These are phyloP conservation scores for Otocyon megalotis DNA, from an alignment of 2,113 vertebrate species.

Conservation along the genomic window DNA sequence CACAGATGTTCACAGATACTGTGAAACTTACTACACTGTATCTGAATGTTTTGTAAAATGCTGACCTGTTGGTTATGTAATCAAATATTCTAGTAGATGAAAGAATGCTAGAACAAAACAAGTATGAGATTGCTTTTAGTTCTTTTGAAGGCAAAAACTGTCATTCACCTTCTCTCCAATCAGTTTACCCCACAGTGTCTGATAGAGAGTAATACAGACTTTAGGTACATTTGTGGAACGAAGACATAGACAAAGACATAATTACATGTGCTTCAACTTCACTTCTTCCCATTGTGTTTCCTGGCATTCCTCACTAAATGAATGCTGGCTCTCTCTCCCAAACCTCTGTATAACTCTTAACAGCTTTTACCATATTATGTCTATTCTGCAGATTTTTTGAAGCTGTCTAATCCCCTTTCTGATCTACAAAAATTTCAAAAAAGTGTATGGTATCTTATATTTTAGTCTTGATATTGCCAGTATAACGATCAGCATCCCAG, in stretches of 20 bases:
- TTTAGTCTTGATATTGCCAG: not conserved
- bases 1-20: not conserved
- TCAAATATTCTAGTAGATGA: not conserved
- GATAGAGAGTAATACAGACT: not conserved
- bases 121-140: not conserved
- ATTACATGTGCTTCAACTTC: not conserved
- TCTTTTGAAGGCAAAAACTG: not conserved
- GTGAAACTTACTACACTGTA: not conserved
- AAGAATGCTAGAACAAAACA: not conserved
- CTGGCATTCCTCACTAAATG: not conserved
- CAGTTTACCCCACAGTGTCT: not conserved
- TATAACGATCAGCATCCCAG: not conserved
- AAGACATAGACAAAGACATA: not conserved
- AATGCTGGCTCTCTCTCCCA: not conserved
- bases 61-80: not conserved
- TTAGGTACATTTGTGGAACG: not conserved
- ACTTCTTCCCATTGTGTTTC: not conserved
- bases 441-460: not conserved
- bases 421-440: not conserved
- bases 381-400: not conserved
- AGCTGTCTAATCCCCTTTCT: not conserved
- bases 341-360: not conserved
- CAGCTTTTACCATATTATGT: not conserved
- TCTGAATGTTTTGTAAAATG: not conserved
- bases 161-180: not conserved